A percentile compares a stretch with the other conserved stretches of the same genome.
Conservation (phyloP, 2,888 invertebrate species). For the Tachina fera region DNA sequence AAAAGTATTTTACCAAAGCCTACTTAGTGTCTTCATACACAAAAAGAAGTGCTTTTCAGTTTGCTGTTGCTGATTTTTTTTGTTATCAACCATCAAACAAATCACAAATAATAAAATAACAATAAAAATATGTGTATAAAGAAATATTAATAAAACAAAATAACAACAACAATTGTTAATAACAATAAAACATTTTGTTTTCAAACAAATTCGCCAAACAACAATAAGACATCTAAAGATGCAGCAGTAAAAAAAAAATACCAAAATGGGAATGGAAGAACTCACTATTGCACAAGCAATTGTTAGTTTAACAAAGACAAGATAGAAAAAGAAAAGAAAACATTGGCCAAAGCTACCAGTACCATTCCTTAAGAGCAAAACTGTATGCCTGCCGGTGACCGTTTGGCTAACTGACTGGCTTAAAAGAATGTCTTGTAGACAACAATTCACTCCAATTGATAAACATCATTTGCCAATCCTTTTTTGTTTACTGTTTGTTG, state of each 20-base stretch:
- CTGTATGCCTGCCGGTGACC: conserved; percentile 47
- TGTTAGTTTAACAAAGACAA: conserved; percentile 39
- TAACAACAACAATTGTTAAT: conserved; percentile 59
- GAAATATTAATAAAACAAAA: conserved; percentile 64
- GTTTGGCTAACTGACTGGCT: conserved; percentile 35
- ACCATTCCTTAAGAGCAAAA: conserved; percentile 50
- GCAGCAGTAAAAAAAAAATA: not conserved
- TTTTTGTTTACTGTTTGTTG: conserved; percentile 68
- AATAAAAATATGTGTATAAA: conserved; percentile 69
- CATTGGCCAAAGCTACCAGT: conserved; percentile 52
- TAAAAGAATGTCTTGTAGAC: conserved; percentile 55
- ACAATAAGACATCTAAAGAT: conserved; percentile 35
- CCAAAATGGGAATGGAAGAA: conserved; percentile 56
- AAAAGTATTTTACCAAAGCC: not conserved
- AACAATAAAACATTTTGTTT: conserved; percentile 62
- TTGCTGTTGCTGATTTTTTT: conserved; percentile 32
- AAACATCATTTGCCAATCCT: conserved; percentile 70
- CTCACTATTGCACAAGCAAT: conserved; percentile 61
- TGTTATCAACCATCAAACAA: conserved; percentile 70
- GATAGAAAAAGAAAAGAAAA: conserved; percentile 6
- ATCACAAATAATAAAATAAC: conserved; percentile 72
- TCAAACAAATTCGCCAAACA: conserved; percentile 45
- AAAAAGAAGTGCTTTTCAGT: not conserved
- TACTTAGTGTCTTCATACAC: not conserved
- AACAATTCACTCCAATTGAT: conserved; percentile 72